Conservation (phyloP, 2,888 invertebrate species). For the Drosophila birchii region DNA sequence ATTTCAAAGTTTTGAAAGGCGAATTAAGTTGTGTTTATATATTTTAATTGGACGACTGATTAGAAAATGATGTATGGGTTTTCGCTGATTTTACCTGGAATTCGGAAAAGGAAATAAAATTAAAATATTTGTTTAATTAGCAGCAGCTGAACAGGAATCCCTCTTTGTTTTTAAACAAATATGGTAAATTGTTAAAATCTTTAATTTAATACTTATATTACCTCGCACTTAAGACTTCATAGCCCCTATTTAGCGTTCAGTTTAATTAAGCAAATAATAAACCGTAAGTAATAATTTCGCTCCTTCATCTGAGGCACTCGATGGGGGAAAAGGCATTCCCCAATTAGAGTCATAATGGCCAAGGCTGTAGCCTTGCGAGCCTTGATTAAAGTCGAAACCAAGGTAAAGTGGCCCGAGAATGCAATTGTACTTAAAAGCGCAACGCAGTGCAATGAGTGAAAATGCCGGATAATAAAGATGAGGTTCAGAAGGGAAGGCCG, state of each 20-base stretch:
- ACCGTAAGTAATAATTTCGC: background rate
- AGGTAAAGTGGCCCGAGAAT: slow-evolving; percentile 56
- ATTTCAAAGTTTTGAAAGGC: too few species aligned
- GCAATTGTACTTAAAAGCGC: slow-evolving; percentile 56
- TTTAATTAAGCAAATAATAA: background rate
- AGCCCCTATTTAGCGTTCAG: background rate
- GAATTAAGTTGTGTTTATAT: background rate
- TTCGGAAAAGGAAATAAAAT: too few species aligned
- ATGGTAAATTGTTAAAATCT: too few species aligned
- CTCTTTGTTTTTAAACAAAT: background rate
- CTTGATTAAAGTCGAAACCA: slow-evolving; percentile 69
- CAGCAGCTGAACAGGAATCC: background rate
- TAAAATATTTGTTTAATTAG: too few species aligned
- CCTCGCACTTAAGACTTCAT: background rate
- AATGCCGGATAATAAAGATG: slow-evolving; percentile 29
- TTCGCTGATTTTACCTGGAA: background rate
- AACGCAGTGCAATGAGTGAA: slow-evolving; percentile 50
- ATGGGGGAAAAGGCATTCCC: slow-evolving; percentile 11
- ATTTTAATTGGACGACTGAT: background rate
- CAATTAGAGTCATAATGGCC: slow-evolving; percentile 21
- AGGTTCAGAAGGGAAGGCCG: background rate
- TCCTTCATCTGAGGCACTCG: slow-evolving; percentile 8
- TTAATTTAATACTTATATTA: background rate
- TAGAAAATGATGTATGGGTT: background rate
- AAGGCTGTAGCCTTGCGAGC: slow-evolving; percentile 41